Conservation (phyloP, 2,888 invertebrate species). For the Hirtodrosophila confusa region DNA sequence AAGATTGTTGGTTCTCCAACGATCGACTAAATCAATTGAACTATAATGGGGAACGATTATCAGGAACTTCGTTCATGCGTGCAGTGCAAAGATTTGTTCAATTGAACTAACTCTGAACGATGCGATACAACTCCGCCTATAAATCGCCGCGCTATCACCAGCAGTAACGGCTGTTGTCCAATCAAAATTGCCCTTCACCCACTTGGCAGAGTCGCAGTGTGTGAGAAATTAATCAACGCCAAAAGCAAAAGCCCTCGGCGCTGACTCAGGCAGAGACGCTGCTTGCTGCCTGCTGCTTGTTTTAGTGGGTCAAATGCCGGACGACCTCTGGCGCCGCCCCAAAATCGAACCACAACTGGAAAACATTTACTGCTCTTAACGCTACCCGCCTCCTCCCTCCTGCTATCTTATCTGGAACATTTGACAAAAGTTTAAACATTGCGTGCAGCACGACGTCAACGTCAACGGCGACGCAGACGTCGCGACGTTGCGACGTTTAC, state of each 20-base stretch:
- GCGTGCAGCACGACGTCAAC: slow-evolving; percentile 30
- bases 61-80: too few species aligned
- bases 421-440: slow-evolving; percentile 29
- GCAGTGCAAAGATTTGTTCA: too few species aligned
- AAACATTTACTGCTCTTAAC: too few species aligned
- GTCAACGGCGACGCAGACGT: slow-evolving; percentile 8
- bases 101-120: too few species aligned
- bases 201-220: slow-evolving; percentile 31
- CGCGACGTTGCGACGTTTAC: slow-evolving; percentile 10
- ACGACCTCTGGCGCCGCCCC: slow-evolving; percentile 49
- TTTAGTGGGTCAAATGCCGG: slow-evolving; percentile 55
- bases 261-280: slow-evolving; percentile 2
- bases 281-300: slow-evolving; percentile 8
- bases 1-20: slow-evolving; percentile 3
- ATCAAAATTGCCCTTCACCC: slow-evolving; percentile 66
- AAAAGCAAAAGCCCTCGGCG: slow-evolving; percentile 9
- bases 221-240: slow-evolving; percentile 46
- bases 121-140: slow-evolving; percentile 36
- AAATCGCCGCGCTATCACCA: slow-evolving; percentile 28
- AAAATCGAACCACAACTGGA: slow-evolving; percentile 19
- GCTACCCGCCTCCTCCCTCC: background rate
- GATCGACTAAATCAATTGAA: too few species aligned
- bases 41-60: too few species aligned
- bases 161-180: slow-evolving; percentile 13
- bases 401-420: slow-evolving; percentile 55